These are phyloP conservation scores for Phalacrocorax brasilianus DNA, from an alignment of 2,113 vertebrate species.

Conservation along the genomic window DNA sequence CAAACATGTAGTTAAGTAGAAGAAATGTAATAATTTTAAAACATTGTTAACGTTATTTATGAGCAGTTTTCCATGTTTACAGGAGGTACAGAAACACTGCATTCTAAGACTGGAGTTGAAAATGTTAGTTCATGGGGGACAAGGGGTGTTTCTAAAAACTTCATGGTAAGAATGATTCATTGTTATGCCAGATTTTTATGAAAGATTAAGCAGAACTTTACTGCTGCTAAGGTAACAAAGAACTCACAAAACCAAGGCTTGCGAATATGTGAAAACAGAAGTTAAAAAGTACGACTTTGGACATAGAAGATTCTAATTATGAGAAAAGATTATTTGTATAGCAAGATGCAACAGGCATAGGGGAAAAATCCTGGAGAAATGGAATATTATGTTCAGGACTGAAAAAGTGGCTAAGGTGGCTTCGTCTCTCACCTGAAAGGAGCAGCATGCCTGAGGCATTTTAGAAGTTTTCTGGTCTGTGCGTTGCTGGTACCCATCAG, in stretches of 20 bases:
- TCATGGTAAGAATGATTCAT: neutral
- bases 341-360: neutral
- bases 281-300: neutral
- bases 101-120: neutral
- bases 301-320: neutral
- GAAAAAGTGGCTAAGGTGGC: neutral
- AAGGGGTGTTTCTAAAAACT: neutral
- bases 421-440: neutral
- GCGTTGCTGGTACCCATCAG: neutral
- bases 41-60: neutral
- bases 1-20: neutral
- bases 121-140: neutral
- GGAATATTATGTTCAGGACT: neutral
- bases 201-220: conserved; percentile 45
- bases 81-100: neutral
- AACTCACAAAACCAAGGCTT: neutral
- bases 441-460: neutral
- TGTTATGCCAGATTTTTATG: conserved; percentile 1
- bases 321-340: neutral
- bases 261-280: neutral
- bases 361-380: neutral
- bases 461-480: neutral
- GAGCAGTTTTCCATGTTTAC: neutral
- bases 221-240: conserved; percentile 36
- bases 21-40: neutral